A percentile compares a stretch with the other conserved stretches of the same genome.
Conservation (phyloP, 2,113 vertebrate genomes). For the Muntiacus muntjak region DNA sequence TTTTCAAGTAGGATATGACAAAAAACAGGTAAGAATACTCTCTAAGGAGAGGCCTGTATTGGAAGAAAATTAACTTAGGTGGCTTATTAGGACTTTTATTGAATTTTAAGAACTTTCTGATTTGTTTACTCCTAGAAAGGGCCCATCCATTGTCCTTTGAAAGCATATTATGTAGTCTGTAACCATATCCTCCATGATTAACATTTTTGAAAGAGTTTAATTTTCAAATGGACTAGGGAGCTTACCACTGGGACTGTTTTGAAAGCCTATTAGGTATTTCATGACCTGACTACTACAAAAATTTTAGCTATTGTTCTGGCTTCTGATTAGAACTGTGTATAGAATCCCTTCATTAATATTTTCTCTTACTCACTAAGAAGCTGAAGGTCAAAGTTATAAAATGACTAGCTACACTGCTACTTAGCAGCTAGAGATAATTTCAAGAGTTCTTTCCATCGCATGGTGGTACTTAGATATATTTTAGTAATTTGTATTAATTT, state of each 20-base stretch:
- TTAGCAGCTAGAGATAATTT: not conserved
- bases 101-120: constrained; percentile 53
- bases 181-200: constrained; percentile 22
- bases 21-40: not conserved
- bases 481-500: constrained; percentile 1
- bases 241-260: constrained; percentile 36
- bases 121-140: not conserved
- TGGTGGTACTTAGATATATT: not conserved
- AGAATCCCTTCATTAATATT: not conserved
- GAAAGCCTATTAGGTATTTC: constrained; percentile 19
- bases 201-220: constrained; percentile 51
- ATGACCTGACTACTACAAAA: constrained; percentile 4
- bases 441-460: not conserved
- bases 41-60: not conserved
- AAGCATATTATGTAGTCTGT: constrained; percentile 30
- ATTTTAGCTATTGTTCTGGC: constrained; percentile 25
- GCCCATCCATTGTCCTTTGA: not conserved
- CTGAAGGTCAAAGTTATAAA: not conserved
- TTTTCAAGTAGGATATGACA: constrained; percentile 26
- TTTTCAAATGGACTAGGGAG: constrained; percentile 50
- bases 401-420: not conserved
- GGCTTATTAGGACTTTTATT: constrained; percentile 38
- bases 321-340: constrained; percentile 15
- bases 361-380: constrained; percentile 37
- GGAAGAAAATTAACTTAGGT: constrained; percentile 37